Conservation (phyloP, 2,888 invertebrate species). For the Eretmocerus hayati region DNA sequence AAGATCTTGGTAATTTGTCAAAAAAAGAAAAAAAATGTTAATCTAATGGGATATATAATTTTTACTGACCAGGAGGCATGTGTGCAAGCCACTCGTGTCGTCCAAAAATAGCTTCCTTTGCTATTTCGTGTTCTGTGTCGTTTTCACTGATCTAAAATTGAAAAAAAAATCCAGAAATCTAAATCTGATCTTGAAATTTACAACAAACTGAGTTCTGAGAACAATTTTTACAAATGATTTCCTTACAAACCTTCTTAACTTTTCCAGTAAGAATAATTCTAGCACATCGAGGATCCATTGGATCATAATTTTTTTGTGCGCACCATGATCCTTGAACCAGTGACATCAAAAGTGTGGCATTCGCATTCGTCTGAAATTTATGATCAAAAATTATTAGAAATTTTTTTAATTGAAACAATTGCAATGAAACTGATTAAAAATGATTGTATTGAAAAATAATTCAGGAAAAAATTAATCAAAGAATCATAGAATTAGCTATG, state of each 20-base stretch:
- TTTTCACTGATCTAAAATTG: constrained; percentile 27
- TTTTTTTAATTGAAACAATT: too few species aligned
- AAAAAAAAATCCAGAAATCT: neutral
- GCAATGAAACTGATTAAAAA: too few species aligned
- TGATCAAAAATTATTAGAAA: neutral
- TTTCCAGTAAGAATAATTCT: constrained; percentile 61
- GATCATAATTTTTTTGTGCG: constrained; percentile 53
- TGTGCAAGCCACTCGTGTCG: constrained; percentile 62
- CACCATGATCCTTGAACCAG: constrained; percentile 62
- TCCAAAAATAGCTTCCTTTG: constrained; percentile 55
- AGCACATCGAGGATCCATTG: constrained; percentile 68
- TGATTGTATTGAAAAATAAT: neutral
- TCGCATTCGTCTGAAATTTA: constrained; percentile 51
- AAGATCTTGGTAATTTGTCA: too few species aligned
- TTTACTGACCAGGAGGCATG: constrained; percentile 49
- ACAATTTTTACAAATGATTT: neutral
- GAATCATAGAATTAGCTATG: too few species aligned
- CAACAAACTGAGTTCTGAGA: too few species aligned
- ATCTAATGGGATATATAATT: neutral
- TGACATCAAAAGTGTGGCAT: constrained; percentile 58
- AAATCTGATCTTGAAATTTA: neutral
- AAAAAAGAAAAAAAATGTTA: too few species aligned
- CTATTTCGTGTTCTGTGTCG: constrained; percentile 50
- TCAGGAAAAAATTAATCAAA: neutral
- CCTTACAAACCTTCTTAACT: constrained; percentile 52